Evolutionary conservation across 2,888 invertebrate species (phyloP).

Genomic region (Scelioninae gen. 1): DNA sequence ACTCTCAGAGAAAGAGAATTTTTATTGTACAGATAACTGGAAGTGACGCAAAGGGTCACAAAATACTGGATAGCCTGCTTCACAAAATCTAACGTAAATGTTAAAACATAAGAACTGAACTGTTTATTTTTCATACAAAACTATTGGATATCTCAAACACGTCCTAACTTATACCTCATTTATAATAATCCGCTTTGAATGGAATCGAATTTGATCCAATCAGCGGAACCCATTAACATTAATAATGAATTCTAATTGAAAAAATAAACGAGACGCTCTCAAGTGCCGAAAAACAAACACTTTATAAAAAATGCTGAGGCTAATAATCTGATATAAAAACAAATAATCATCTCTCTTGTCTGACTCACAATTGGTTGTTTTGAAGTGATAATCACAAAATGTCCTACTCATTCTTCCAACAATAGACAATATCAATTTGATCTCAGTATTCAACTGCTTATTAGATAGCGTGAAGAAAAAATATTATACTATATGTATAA

Average conservation of each 20-base stretch:
- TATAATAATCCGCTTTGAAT: conserved; percentile 5
- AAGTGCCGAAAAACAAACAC: conserved; percentile 47
- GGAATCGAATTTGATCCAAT: conserved; percentile 16
- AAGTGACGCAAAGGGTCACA: conserved; percentile 42
- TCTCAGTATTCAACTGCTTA: conserved; percentile 50
- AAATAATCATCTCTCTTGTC: conserved; percentile 46
- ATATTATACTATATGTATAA: conserved; percentile 34
- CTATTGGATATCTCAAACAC: not conserved
- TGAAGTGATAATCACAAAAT: conserved; percentile 46
- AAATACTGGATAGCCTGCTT: conserved; percentile 45
- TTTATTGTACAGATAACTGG: no score
- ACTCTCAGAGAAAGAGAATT: no score
- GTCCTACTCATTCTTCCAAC: conserved; percentile 42
- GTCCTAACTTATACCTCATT: not conserved
- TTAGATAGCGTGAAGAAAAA: conserved; percentile 45
- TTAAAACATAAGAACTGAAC: not conserved
- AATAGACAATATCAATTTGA: conserved; percentile 45
- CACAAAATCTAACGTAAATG: conserved; percentile 8
- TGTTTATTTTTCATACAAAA: conserved; percentile 28
- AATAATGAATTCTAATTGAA: conserved; percentile 34
- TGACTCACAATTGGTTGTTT: conserved; percentile 44
- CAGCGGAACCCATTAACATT: conserved; percentile 1
- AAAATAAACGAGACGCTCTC: conserved; percentile 35
- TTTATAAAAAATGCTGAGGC: conserved; percentile 12
- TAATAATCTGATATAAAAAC: conserved; percentile 38